Conservation (phyloP, 2,888 invertebrate genomes). For the Theretra japonica region DNA sequence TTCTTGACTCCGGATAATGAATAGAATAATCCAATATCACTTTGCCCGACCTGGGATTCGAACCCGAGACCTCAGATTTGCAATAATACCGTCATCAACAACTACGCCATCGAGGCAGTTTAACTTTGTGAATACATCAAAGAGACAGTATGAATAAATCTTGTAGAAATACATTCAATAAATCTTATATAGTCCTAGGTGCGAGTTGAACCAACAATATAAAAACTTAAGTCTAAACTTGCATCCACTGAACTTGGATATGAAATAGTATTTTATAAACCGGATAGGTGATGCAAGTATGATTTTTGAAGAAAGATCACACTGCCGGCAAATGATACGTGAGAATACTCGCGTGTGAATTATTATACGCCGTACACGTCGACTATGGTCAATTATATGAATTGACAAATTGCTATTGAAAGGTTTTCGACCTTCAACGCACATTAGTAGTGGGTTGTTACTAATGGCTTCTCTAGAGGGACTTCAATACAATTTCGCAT, state of each 20-base stretch:
- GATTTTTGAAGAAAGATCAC: constrained; percentile 38
- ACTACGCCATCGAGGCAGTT: too few relatives aligned
- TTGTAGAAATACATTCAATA: too few relatives aligned
- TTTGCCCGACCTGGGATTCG: too few relatives aligned
- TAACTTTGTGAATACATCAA: too few relatives aligned
- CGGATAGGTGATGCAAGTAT: constrained; percentile 1
- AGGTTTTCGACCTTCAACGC: constrained; percentile 62
- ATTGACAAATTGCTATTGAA: constrained; percentile 65
- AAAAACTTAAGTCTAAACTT: not conserved
- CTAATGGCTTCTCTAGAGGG: not conserved
- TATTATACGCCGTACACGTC: constrained; percentile 46
- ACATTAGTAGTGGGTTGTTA: constrained; percentile 26
- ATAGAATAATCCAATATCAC: too few relatives aligned
- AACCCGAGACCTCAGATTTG: too few relatives aligned
- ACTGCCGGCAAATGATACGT: constrained; percentile 40
- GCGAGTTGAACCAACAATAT: too few relatives aligned
- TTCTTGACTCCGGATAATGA: too few relatives aligned
- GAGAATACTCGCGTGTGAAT: constrained; percentile 60
- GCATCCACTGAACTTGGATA: constrained; percentile 1
- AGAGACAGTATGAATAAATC: too few relatives aligned
- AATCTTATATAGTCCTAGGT: too few relatives aligned
- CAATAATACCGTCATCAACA: too few relatives aligned
- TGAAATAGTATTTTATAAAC: not conserved
- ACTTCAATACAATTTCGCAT: not conserved
- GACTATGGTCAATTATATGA: constrained; percentile 60